Conservation (phyloP, 1,140 invertebrate species). For the Armadillidium nasatum region DNA sequence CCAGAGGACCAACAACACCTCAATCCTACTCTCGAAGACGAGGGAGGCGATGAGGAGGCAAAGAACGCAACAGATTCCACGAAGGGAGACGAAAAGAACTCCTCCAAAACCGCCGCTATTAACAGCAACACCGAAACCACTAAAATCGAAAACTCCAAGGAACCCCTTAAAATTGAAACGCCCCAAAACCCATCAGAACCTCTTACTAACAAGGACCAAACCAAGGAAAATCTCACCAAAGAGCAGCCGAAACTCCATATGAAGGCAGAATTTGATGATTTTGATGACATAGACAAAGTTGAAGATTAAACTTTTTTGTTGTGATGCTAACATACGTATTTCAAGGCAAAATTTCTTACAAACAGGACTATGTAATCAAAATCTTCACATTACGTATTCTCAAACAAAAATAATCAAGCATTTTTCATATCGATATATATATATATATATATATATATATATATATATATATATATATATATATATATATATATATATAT, state of each 20-base stretch:
- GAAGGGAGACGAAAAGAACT: not conserved
- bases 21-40: not conserved
- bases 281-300: not conserved
- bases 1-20: not conserved
- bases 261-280: slow-evolving; percentile 8
- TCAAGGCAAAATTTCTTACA: too few relatives aligned
- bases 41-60: not conserved
- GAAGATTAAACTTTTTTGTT: not conserved
- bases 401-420: too few relatives aligned
- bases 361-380: too few relatives aligned
- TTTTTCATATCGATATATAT: too few relatives aligned
- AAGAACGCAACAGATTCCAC: not conserved
- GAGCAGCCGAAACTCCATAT: not conserved
- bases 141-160: not conserved
- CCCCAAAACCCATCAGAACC: not conserved
- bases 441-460: too few relatives aligned
- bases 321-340: too few relatives aligned
- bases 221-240: not conserved
- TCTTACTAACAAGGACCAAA: not conserved
- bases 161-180: not conserved
- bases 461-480: too few relatives aligned
- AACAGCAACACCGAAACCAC: not conserved
- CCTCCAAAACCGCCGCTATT: not conserved
- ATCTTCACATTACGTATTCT: too few relatives aligned
- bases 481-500: too few relatives aligned